A percentile compares a stretch with the other conserved stretches of the same genome.
These are phyloP conservation scores for Cosmorhoe ocellata DNA, from an alignment of 2,888 invertebrate species.

Conservation along the genomic window DNA sequence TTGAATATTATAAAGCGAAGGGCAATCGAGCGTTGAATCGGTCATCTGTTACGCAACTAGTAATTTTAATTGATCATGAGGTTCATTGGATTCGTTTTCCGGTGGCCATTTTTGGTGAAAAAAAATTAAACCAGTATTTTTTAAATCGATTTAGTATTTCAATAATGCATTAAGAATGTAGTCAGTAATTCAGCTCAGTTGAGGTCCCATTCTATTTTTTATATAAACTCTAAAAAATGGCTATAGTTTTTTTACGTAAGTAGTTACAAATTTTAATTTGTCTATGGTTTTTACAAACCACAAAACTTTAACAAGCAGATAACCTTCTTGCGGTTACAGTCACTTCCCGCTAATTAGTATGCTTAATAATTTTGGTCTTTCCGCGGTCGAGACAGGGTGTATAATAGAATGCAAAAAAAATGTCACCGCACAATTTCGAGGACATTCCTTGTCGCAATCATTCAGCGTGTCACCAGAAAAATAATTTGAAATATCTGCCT, in stretches of 20 bases:
- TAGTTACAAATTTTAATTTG: neutral
- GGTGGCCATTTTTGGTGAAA: constrained; percentile 4
- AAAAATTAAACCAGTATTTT: constrained; percentile 7
- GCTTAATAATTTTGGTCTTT: constrained; percentile 15
- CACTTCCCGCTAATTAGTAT: constrained; percentile 28
- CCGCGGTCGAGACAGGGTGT: constrained; percentile 9
- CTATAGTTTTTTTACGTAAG: no score
- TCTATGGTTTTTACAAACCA: constrained; percentile 15
- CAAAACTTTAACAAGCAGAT: constrained; percentile 25
- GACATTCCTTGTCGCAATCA: constrained; percentile 28
- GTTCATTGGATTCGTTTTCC: constrained; percentile 29
- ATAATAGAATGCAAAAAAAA: constrained; percentile 13
- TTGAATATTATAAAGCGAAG: constrained; percentile 25
- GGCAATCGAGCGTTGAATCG: constrained; percentile 39
- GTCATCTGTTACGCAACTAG: constrained; percentile 37
- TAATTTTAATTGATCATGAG: constrained; percentile 32
- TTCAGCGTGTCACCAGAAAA: constrained; percentile 36
- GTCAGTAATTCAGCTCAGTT: neutral
- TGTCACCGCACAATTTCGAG: constrained; percentile 17
- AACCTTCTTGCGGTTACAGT: constrained; percentile 32
- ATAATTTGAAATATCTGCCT: constrained; percentile 33
- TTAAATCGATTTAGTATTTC: no score
- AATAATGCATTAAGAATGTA: neutral
- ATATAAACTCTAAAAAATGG: no score
- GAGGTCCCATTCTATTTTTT: no score